Evolutionary conservation across 2,888 invertebrate genomes (phyloP), one percentile per base, ranked within the genome.

Genomic region (Xylophagus ater): DNA sequence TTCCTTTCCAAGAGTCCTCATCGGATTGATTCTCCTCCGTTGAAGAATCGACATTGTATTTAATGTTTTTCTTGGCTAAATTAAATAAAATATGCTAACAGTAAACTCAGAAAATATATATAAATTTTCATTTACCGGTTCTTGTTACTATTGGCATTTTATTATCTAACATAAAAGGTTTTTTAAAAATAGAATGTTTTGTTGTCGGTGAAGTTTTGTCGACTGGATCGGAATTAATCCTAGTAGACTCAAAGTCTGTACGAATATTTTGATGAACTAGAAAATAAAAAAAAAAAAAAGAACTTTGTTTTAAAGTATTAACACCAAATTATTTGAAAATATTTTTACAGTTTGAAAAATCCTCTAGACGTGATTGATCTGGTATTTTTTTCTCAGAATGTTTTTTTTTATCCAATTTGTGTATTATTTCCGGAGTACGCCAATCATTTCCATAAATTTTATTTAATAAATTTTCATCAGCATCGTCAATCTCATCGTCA

Each of bases 381-480:
- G 25, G 3, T 21, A 15, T 13, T 18, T 26, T 23, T 34, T 29
- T n/a, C 26, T 21, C n/a, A 6, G 36, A 10, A 28, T 18, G 46
- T 41, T 14, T 47, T 50, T 17, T 48, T 4, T 52, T 55, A 28
- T 57, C 59, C 0, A 62, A 45, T 1, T 56, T 55, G 20, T 54
- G 53, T 18, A 65, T 53, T 1, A 60, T 52, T 28, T 62, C 59
- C 0, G 65, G 65, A 0, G 65, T 65, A 45, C 59, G 56, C 65
- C 65, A 65, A 3, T 53, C 38, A 26, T 57, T 52, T 3, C 65
- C 65, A 38, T 65, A 65, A 1, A 63, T 32, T 43, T 62, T 48
- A 32, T 54, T 58, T 4, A 64, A 42, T 6, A 63, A 35, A 31
- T 53, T 48, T 40, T 62, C 54, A 1, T 59, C 58, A 4, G 28